phyloP scores from a whole-genome alignment of 2,797 vertebrate genomes.

The Bryconaethiops microstoma region DNA sequence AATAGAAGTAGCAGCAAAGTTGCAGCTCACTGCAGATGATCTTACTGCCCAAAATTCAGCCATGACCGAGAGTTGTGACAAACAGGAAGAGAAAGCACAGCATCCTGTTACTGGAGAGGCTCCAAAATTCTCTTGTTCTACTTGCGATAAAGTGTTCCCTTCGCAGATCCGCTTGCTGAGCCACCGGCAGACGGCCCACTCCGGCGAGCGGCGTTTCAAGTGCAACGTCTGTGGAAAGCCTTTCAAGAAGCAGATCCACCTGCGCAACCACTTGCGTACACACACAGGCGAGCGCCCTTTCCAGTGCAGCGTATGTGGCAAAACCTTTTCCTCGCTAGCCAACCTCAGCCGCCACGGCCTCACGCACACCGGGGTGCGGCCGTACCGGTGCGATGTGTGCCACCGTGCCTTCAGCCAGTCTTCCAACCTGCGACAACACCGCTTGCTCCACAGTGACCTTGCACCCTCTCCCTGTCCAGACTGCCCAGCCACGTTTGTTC shows the following conservation, averaged over 20 bases:
- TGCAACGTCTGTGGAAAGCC: conserved; percentile 86
- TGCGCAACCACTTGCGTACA: conserved; percentile 87
- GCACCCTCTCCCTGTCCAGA: conserved; percentile 73
- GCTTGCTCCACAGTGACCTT: conserved; percentile 78
- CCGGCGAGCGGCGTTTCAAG: conserved; percentile 80
- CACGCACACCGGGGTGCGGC: conserved; percentile 86
- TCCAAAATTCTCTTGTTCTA: conserved; percentile 75
- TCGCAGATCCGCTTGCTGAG: conserved; percentile 81
- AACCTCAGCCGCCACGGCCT: conserved; percentile 90
- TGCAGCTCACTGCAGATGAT: conserved; percentile 19
- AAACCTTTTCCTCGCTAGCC: conserved; percentile 86
- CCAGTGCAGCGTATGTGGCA: conserved; percentile 87
- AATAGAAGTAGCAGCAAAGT: conserved; percentile 29
- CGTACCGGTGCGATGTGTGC: conserved; percentile 87
- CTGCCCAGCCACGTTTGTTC: conserved; percentile 78
- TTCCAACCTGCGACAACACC: conserved; percentile 90
- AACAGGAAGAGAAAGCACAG: neutral
- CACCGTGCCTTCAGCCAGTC: conserved; percentile 88
- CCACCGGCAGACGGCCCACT: conserved; percentile 81
- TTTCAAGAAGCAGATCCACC: conserved; percentile 89
- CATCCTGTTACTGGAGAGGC: conserved; percentile 23
- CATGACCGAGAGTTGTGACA: neutral
- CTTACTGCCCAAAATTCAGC: neutral
- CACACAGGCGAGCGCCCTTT: conserved; percentile 91
- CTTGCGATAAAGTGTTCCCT: conserved; percentile 80